phyloP scores from a whole-genome alignment of 1,140 invertebrate species.

The Aplysia californica region DNA sequence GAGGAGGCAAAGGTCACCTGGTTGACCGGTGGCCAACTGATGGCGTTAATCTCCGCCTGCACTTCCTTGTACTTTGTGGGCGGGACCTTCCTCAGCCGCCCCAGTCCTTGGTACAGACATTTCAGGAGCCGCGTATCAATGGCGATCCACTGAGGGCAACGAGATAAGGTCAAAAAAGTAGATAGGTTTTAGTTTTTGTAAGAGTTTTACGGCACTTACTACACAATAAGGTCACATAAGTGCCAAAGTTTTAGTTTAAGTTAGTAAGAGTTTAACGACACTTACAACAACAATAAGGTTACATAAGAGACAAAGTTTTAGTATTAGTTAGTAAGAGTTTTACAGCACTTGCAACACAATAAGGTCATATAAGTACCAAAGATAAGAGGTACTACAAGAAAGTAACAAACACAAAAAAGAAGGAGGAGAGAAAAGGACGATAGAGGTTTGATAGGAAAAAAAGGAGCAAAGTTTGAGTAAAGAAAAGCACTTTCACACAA shows the following conservation, averaged over 20 bases:
- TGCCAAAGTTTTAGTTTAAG: neutral
- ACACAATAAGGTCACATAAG: neutral
- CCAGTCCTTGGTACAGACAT: slow-evolving; percentile 31
- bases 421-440: too few relatives aligned
- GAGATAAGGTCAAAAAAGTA: neutral
- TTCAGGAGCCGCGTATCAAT: slow-evolving; percentile 43
- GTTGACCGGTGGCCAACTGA: slow-evolving; percentile 54
- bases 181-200: neutral
- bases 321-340: neutral
- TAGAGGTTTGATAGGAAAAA: too few relatives aligned
- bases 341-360: neutral
- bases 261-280: neutral
- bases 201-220: neutral
- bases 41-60: slow-evolving; percentile 37
- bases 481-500: too few relatives aligned
- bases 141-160: slow-evolving; percentile 40
- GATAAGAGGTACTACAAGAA: too few relatives aligned
- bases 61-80: slow-evolving; percentile 43
- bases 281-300: neutral
- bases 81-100: slow-evolving; percentile 24
- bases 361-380: too few relatives aligned
- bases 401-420: too few relatives aligned
- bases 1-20: slow-evolving; percentile 34
- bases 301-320: neutral
- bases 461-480: too few relatives aligned